Conservation (phyloP, 2,797 vertebrate genomes). For the Labeo calbasu region DNA sequence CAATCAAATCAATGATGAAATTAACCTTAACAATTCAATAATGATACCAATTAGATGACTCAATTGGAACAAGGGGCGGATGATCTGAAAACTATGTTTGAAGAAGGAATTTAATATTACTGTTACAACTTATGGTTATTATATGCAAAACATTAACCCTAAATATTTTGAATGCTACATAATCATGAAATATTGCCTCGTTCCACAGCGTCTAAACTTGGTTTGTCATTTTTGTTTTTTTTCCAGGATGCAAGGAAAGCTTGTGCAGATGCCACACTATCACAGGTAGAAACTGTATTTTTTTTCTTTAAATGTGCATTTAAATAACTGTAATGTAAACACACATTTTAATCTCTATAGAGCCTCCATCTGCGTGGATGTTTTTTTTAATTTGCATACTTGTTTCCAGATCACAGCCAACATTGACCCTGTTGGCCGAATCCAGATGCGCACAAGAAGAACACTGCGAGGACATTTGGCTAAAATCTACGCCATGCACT, state of each 20-base stretch:
- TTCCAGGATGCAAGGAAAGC: slow-evolving; percentile 98
- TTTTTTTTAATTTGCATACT: background rate
- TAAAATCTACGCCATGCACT: slow-evolving; percentile 99
- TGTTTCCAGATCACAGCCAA: slow-evolving; percentile 94
- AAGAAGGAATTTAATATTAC: background rate
- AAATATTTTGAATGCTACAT: background rate
- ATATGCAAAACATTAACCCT: background rate
- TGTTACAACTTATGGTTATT: background rate
- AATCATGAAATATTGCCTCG: background rate
- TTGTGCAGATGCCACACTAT: slow-evolving; percentile 97
- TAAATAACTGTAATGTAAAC: background rate
- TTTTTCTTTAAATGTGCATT: background rate
- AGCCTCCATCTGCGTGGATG: background rate
- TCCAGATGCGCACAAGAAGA: slow-evolving; percentile 99
- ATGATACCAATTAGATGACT: background rate
- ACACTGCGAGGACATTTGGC: slow-evolving; percentile 97
- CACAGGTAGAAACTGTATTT: slow-evolving; percentile 84
- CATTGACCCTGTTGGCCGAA: slow-evolving; percentile 96
- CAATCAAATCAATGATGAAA: background rate
- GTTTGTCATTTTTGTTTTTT: background rate
- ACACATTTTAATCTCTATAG: background rate
- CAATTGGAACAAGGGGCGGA: background rate
- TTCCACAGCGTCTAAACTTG: background rate
- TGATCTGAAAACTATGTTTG: background rate
- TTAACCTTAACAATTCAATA: background rate